phyloP scores from a whole-genome alignment of 2,113 vertebrate genomes.

The Pipra filicauda region DNA sequence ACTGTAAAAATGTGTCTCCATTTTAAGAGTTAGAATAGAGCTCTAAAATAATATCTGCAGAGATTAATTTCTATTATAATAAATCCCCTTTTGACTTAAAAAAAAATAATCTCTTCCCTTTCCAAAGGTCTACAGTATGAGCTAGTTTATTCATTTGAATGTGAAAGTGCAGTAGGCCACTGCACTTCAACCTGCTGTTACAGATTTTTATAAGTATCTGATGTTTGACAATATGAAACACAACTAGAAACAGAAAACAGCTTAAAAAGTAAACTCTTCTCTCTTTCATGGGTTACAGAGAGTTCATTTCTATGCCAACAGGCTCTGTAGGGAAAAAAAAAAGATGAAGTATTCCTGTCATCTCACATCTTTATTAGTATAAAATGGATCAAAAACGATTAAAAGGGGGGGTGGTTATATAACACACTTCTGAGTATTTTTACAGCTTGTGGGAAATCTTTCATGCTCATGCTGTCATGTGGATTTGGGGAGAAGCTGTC shows the following conservation, averaged over 20 bases:
- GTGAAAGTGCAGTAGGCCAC: constrained; percentile 26
- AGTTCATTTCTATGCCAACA: constrained; percentile 39
- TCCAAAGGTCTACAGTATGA: neutral
- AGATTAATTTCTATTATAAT: constrained; percentile 34
- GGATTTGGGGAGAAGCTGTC: neutral
- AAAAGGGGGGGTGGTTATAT: neutral
- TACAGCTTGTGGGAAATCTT: neutral
- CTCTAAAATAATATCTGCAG: neutral
- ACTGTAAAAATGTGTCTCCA: neutral
- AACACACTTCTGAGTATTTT: neutral
- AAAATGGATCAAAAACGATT: constrained; percentile 5
- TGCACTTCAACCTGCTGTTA: neutral
- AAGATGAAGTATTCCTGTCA: neutral
- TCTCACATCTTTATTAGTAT: constrained; percentile 18
- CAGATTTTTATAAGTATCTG: neutral
- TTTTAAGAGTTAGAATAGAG: constrained; percentile 12
- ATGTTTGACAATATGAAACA: neutral
- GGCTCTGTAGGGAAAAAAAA: neutral
- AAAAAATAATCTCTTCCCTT: constrained; percentile 9
- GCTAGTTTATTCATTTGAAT: constrained; percentile 32
- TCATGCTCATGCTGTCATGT: accelerated
- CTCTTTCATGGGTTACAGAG: neutral
- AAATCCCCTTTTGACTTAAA: constrained; percentile 41
- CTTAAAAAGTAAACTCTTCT: constrained; percentile 18
- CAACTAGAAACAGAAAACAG: constrained; percentile 19